Percentiles rank a stretch among this genome's conserved stretches.
Conservation (phyloP, 2,113 vertebrate species). For the Calidris pugnax region DNA sequence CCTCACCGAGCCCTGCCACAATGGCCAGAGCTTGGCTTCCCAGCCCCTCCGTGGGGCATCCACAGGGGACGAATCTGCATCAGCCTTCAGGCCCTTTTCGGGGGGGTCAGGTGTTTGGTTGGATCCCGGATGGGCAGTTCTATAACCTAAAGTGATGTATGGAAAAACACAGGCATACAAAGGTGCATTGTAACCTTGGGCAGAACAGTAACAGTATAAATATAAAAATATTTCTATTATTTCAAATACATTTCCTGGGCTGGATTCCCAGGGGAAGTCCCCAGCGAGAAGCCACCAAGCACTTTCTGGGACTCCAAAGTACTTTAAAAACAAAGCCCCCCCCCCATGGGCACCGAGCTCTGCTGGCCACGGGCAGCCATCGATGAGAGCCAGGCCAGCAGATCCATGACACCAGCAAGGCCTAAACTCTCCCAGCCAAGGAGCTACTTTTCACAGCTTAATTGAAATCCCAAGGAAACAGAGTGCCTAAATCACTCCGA, state of each 20-base stretch:
- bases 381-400: neutral
- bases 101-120: no score
- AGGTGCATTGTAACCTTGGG: neutral
- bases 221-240: neutral
- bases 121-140: no score
- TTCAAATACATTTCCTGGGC: neutral
- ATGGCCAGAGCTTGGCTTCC: accelerated
- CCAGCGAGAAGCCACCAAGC: neutral
- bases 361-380: neutral
- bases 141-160: neutral
- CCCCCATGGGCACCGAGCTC: accelerated
- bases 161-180: neutral
- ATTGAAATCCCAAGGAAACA: neutral
- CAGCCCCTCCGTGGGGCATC: accelerated
- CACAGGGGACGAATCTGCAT: neutral
- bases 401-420: accelerated
- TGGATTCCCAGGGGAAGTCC: neutral
- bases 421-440: accelerated
- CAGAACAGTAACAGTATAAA: neutral
- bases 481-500: neutral
- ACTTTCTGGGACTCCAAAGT: neutral
- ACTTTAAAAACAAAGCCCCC: neutral
- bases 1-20: neutral
- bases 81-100: accelerated
- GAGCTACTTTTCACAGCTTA: neutral